Conservation (phyloP, 2,113 vertebrate species). For the Tauraco erythrolophus region DNA sequence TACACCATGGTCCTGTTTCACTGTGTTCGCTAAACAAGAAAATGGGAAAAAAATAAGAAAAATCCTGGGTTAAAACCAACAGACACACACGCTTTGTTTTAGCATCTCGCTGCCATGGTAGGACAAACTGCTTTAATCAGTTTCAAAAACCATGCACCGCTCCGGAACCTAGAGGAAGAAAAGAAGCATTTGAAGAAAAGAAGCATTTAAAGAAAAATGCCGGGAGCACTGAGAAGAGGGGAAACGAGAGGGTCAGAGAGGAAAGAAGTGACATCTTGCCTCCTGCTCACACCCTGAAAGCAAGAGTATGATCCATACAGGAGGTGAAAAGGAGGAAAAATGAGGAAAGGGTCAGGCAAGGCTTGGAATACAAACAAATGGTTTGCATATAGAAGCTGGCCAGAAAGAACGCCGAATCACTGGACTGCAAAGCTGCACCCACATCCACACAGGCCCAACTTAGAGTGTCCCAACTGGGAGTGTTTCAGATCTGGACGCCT, state of each 20-base stretch:
- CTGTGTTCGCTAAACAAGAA: neutral
- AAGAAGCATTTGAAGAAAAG: neutral
- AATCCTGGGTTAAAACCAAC: neutral
- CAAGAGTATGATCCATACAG: neutral
- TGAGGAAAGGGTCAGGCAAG: neutral
- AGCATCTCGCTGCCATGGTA: neutral
- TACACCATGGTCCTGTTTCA: neutral
- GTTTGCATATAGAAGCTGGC: neutral
- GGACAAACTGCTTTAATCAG: slow-evolving; percentile 35
- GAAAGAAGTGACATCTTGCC: neutral
- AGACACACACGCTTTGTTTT: slow-evolving; percentile 26
- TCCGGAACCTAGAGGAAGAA: neutral
- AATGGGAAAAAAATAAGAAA: neutral
- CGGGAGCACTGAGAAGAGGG: neutral
- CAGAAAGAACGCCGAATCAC: neutral
- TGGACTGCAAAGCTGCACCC: neutral
- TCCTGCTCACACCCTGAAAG: neutral
- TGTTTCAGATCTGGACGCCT: neutral
- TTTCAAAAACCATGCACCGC: neutral
- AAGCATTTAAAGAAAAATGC: neutral
- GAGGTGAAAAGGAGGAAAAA: neutral
- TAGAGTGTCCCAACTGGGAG: neutral
- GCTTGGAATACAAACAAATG: neutral
- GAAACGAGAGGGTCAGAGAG: neutral
- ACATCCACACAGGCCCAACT: neutral